phyloP scores from a whole-genome alignment of 1,140 invertebrate genomes.

The Halesus radiatus region DNA sequence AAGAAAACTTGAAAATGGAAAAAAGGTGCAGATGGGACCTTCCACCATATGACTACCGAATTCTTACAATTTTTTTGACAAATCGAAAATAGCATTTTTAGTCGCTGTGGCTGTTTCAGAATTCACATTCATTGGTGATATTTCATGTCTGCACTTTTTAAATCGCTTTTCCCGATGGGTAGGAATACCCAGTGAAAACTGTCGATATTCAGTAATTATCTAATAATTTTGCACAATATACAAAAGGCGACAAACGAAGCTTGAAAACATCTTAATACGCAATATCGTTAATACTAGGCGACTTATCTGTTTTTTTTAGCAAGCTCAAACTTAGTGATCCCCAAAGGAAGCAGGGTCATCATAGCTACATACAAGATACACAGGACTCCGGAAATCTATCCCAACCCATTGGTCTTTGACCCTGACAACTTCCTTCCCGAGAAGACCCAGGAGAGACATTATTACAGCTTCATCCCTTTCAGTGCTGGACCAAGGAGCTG shows the following conservation, averaged over 20 bases:
- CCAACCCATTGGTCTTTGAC: conserved; percentile 84
- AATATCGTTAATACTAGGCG: background rate
- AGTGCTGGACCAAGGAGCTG: conserved; percentile 88
- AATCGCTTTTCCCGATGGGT: background rate
- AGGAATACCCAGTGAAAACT: background rate
- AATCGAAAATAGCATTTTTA: too few relatives aligned
- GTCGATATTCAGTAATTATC: background rate
- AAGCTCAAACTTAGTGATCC: conserved; percentile 70
- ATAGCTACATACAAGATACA: conserved; percentile 79
- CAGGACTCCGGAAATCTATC: conserved; percentile 78
- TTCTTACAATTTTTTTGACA: too few relatives aligned
- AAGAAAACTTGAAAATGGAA: too few relatives aligned
- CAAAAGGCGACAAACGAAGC: background rate
- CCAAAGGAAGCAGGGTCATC: conserved; percentile 76
- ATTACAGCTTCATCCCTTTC: conserved; percentile 89
- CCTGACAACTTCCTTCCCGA: conserved; percentile 89
- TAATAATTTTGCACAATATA: background rate
- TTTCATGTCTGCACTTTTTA: too few relatives aligned
- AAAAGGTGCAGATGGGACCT: too few relatives aligned
- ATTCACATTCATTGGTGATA: too few relatives aligned
- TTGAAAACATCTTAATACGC: background rate
- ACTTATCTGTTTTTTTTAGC: background rate
- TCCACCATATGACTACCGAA: too few relatives aligned
- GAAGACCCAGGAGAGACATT: conserved; percentile 80
- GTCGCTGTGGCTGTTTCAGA: background rate